Evolutionary conservation across 2,888 invertebrate genomes (phyloP), one percentile per base, ranked within the genome.

Genomic region (Cylindroiulus punctatus): DNA sequence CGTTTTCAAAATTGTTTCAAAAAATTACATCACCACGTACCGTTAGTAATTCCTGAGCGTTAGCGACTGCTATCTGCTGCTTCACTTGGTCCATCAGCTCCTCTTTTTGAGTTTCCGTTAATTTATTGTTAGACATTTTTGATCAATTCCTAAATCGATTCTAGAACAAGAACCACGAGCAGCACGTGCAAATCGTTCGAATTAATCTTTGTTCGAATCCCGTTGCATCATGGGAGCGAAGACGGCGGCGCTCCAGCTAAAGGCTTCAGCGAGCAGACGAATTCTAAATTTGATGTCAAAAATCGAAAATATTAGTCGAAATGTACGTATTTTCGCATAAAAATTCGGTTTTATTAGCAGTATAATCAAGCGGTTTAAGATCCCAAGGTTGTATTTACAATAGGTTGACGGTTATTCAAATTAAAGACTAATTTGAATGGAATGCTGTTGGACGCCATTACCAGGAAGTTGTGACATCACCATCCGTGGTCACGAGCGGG

Each of bases 31-130:
- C 26, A 44, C 4, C 14, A 84, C 91, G 91, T 92, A 96, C 95
- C 91, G 96, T 95, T 88, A 98, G 92, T 88, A 98, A 92, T 93
- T 98, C 97, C 91, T 98, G 97, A 52, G 96, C 96, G 91, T 96
- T 97, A 81, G 97, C 97, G 86, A 98, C 94, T 0, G 97, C 97
- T 87, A 98, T 95, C 93, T 98, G 97, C 91, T 97, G 97, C 91
- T 97, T 97, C 42, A 98, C 96, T 92, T 97, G 96, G 89, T 97
- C 96, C 95, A 98, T 97, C 87, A 98, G 92, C 90, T 97, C 96
- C 89, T 95, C 96, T 90, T 95, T 95, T 90, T 97, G 95, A 81
- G 93, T 91, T 22, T 94, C 94, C 30, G 94, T 92, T 88, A 95
- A 91, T 84, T 87, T 87, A 83, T 40, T 83, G n/a, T 40, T 40